Evolutionary conservation across 2,797 vertebrate species (phyloP), one percentile per base, ranked within the genome.

Genomic region (Typhlichthys eigenmanni): DNA sequence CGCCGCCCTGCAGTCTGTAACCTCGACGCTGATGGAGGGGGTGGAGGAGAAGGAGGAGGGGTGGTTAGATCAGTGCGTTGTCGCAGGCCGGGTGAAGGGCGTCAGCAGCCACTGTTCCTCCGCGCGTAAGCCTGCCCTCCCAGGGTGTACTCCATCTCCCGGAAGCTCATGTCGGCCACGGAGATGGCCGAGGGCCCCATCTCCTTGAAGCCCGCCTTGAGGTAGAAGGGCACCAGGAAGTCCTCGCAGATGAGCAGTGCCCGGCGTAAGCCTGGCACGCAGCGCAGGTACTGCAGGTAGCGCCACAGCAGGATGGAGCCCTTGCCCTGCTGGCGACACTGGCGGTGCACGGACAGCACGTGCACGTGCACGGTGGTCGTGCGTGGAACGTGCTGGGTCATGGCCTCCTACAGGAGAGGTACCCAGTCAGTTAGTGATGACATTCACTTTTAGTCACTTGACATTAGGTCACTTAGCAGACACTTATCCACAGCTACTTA

Each of bases 291-390:
- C 84, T 93, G 93, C 78, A 94, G 46, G 82, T 93, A 94, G 19
- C 92, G 91, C 93, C 93, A 94, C 74, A 94, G 66, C n/a, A 94
- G 85, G 68, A 93, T 84, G 64, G 93, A 93, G 68, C 93, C 93
- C 47, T 92, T 94, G 50, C 93, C 93, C 54, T 94, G 92, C 78
- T 93, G 92, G 13, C 93, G 91, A 62, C 92, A 93, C 62, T 90
- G 91, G 7, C 89, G 92, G 61, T 94, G 92, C 54, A 93, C 93
- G 0, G 93, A 92, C 68, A 94, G 74, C 66, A 94, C 90, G 0
- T 94, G 93, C 81, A 94, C 91, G 85, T 94, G 93, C 46, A 93
- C 92, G 0, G 90, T 73, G 12, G 84, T 69, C 24, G 74, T 64
- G 59, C 81, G 73, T 0, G 90, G 85, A 14, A 94, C 67, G 2